Percentiles rank a stretch among this genome's conserved stretches.
These are phyloP conservation scores for Sarcoramphus papa DNA, from an alignment of 2,797 vertebrate species.

Conservation along the genomic window DNA sequence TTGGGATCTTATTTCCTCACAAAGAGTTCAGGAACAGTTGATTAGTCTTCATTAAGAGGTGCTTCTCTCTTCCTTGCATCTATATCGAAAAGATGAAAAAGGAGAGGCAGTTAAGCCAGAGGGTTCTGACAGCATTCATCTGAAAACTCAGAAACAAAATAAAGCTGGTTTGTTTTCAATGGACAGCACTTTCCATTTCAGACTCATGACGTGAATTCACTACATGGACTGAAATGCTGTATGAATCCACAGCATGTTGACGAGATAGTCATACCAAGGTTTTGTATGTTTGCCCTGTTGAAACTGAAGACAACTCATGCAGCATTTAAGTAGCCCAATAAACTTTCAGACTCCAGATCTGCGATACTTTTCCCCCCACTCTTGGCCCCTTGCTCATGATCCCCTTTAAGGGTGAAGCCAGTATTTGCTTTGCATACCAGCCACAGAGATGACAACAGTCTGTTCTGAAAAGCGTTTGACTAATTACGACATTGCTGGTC, in stretches of 20 bases:
- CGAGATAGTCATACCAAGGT: not conserved
- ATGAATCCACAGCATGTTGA: not conserved
- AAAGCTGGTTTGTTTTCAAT: not conserved
- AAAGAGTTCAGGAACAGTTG: conserved; percentile 27
- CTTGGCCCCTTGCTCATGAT: not conserved
- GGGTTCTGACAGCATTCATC: not conserved
- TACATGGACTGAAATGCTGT: not conserved
- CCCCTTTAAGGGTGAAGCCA: not conserved
- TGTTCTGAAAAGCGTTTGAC: not conserved
- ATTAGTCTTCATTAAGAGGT: conserved; percentile 69
- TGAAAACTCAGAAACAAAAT: not conserved
- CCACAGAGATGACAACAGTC: not conserved
- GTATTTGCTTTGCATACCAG: not conserved
- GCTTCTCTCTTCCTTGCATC: conserved; percentile 72
- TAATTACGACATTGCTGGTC: not conserved
- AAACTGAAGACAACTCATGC: not conserved
- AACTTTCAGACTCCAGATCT: not conserved
- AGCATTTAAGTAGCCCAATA: not conserved
- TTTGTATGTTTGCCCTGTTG: not conserved
- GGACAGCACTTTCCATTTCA: not conserved
- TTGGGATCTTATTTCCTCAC: conserved; percentile 64
- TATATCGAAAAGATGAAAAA: not conserved
- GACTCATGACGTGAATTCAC: not conserved
- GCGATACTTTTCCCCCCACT: not conserved
- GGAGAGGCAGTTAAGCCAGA: not conserved